Evolutionary conservation across 2,113 vertebrate genomes (phyloP).

Genomic region (Dasyprocta punctata): DNA sequence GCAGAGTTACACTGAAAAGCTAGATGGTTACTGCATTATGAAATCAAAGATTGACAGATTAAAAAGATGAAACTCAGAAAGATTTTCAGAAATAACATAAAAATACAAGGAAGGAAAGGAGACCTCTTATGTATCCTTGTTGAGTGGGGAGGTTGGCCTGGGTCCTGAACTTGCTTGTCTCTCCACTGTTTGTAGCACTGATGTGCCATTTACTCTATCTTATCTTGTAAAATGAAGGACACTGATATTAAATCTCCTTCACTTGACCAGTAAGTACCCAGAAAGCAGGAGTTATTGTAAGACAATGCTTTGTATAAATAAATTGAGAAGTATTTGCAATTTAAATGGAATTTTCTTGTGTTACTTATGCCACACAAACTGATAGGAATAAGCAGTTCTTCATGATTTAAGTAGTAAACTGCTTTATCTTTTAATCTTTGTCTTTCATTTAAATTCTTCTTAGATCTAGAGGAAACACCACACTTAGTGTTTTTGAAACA

Average conservation of each 20-base stretch:
- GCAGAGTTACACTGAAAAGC: neutral
- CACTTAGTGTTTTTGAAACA: constrained; percentile 88
- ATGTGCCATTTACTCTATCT: neutral
- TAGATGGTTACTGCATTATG: neutral
- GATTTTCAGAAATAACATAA: constrained; percentile 35
- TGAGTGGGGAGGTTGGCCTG: neutral
- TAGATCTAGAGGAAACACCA: constrained; percentile 88
- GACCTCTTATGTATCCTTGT: neutral
- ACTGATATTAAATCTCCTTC: neutral
- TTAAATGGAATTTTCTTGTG: constrained; percentile 48
- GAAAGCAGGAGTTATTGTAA: neutral
- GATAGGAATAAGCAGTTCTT: constrained; percentile 20
- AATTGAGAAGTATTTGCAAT: constrained; percentile 25
- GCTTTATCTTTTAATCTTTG: constrained; percentile 47
- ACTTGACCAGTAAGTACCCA: neutral
- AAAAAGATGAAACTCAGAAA: constrained; percentile 28
- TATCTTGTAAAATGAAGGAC: neutral
- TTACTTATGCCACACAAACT: constrained; percentile 18
- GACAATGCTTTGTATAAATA: neutral
- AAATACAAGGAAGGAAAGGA: neutral
- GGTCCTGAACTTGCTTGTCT: neutral
- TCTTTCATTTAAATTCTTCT: constrained; percentile 47
- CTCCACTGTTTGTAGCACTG: neutral
- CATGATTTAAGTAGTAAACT: constrained; percentile 15
- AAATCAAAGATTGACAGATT: neutral